These are phyloP conservation scores for Dinocampus coccinellae DNA, from an alignment of 2,888 invertebrate species.

Conservation along the genomic window DNA sequence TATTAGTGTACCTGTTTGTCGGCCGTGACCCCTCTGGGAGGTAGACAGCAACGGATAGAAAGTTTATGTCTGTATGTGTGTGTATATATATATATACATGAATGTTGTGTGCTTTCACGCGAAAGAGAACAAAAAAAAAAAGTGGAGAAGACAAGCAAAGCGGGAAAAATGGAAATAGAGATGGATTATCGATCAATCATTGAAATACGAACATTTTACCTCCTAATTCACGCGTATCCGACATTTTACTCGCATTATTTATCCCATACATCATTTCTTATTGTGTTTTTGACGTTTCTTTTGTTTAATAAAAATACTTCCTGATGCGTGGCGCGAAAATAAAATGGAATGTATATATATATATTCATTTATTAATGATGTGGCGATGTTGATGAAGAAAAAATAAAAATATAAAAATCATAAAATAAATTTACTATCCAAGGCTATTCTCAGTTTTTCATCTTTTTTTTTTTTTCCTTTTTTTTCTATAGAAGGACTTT, in stretches of 20 bases:
- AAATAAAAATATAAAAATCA: not conserved
- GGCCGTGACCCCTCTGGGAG: not conserved
- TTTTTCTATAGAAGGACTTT: not conserved
- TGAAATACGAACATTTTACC: not conserved
- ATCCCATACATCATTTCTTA: not conserved
- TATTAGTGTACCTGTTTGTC: not conserved
- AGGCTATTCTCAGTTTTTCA: not conserved
- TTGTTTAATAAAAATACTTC: not conserved
- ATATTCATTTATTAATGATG: too few relatives aligned
- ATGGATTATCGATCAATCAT: constrained; percentile 52
- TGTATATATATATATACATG: not conserved
- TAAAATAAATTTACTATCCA: not conserved
- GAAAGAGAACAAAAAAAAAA: too few relatives aligned
- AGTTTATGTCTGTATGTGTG: not conserved
- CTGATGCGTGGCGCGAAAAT: not conserved
- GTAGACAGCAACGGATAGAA: not conserved
- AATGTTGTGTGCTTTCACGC: too few relatives aligned
- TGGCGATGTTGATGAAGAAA: too few relatives aligned
- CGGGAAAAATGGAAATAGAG: not conserved
- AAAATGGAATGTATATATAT: not conserved
- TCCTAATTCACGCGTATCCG: not conserved
- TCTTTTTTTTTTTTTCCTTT: not conserved
- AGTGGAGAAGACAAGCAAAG: not conserved
- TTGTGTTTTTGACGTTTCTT: not conserved
- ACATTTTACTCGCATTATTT: not conserved